Conservation (phyloP, 1,140 invertebrate genomes). For the Daktulosphaira vitifoliae region DNA sequence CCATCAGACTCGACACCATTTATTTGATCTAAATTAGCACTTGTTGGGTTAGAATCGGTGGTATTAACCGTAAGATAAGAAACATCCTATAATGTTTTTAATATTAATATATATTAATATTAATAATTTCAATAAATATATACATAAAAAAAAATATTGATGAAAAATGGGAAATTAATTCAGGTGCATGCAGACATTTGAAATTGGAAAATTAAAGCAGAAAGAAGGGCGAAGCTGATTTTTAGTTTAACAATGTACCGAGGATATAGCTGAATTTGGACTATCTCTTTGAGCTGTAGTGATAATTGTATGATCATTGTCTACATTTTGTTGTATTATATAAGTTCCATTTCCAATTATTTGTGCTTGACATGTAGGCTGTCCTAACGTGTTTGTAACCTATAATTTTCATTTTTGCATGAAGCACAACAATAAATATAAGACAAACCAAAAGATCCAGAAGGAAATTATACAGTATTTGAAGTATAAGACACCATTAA, state of each 20-base stretch:
- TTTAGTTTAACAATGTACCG: constrained; percentile 20
- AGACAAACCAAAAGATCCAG: too few relatives aligned
- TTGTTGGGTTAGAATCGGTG: constrained; percentile 37
- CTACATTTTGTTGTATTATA: constrained; percentile 57
- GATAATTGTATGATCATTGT: constrained; percentile 48
- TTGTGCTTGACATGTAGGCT: constrained; percentile 49
- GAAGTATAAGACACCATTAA: too few relatives aligned
- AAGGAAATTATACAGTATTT: too few relatives aligned
- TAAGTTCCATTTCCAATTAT: constrained; percentile 50
- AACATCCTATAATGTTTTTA: constrained; percentile 37
- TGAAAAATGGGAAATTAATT: constrained; percentile 7
- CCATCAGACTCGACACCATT: constrained; percentile 45
- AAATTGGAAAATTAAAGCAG: constrained; percentile 44
- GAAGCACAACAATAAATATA: neutral
- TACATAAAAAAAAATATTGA: constrained; percentile 17
- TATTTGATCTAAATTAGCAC: constrained; percentile 45
- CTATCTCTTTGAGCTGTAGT: constrained; percentile 60
- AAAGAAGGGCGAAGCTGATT: neutral
- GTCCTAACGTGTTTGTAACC: constrained; percentile 34
- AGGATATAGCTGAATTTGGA: constrained; percentile 52
- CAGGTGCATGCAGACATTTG: neutral
- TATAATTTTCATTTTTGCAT: constrained; percentile 37
- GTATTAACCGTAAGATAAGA: constrained; percentile 35
- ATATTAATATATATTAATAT: neutral
- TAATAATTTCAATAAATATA: neutral